Evolutionary conservation across 2,113 vertebrate genomes (phyloP).

Genomic region (Capreolus pygargus): DNA sequence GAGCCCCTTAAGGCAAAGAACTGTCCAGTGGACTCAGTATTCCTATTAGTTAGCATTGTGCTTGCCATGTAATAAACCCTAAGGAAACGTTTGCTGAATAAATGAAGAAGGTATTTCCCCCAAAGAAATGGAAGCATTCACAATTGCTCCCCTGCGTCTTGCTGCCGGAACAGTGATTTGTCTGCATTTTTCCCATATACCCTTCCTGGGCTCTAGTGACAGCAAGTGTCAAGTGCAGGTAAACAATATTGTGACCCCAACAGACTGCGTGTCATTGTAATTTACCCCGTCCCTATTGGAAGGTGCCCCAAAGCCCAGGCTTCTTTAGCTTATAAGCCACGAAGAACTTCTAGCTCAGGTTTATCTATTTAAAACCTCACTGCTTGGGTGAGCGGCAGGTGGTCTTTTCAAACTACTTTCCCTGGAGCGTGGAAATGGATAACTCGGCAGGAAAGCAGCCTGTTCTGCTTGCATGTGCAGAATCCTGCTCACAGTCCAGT

Average conservation of each 20-base stretch:
- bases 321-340: background rate
- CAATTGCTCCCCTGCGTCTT: background rate
- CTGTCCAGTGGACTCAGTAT: background rate
- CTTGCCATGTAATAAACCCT: background rate
- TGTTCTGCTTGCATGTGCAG: background rate
- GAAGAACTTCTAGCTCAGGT: background rate
- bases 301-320: background rate
- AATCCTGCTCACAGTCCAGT: background rate
- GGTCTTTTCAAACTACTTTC: background rate
- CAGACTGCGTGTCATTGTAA: background rate
- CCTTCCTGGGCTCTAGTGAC: background rate
- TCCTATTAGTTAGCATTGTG: background rate
- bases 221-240: background rate
- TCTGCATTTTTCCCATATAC: background rate
- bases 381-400: background rate
- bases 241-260: background rate
- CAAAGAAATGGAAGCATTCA: constrained; percentile 4
- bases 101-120: background rate
- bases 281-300: background rate
- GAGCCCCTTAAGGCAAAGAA: background rate
- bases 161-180: background rate
- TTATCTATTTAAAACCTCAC: background rate
- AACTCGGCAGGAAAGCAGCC: background rate
- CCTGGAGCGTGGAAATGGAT: background rate
- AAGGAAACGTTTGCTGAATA: background rate